Evolutionary conservation across 2,113 vertebrate species (phyloP).

Genomic region (Xiphorhynchus elegans): DNA sequence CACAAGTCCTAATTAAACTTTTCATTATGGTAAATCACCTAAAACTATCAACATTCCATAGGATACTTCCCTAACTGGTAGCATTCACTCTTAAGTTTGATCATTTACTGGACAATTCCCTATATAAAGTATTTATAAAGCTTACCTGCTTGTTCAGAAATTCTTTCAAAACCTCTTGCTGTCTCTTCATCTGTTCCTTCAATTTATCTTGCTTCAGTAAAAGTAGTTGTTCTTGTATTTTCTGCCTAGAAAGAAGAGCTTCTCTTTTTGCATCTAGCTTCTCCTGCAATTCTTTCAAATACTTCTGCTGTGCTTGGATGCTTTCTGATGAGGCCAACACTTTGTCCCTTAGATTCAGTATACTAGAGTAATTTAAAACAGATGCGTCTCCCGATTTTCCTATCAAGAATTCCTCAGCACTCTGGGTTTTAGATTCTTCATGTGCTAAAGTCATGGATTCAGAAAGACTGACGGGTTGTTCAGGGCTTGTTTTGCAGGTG

Average conservation of each 20-base stretch:
- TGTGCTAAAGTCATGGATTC: background rate
- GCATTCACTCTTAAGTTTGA: background rate
- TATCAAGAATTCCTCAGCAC: background rate
- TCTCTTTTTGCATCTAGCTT: conserved; percentile 70
- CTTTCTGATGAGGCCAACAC: conserved; percentile 51
- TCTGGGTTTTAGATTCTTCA: background rate
- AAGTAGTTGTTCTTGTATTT: conserved; percentile 69
- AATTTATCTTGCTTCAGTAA: conserved; percentile 62
- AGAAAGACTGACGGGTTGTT: background rate
- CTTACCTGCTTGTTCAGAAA: conserved; percentile 77
- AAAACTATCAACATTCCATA: background rate
- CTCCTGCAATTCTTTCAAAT: conserved; percentile 69
- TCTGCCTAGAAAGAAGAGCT: conserved; percentile 68
- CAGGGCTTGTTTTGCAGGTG: background rate
- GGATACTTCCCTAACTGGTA: background rate
- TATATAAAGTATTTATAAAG: background rate
- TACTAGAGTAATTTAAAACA: conserved; percentile 36
- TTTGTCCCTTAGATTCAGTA: conserved; percentile 28
- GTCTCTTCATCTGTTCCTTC: conserved; percentile 72
- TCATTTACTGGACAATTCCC: background rate
- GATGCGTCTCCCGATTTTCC: background rate
- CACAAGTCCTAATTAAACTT: background rate
- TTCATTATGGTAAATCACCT: background rate
- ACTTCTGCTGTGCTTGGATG: conserved; percentile 66
- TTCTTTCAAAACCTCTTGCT: conserved; percentile 65